These are phyloP conservation scores for Cisticola juncidis DNA, from an alignment of 2,113 vertebrate genomes.

Conservation along the genomic window DNA sequence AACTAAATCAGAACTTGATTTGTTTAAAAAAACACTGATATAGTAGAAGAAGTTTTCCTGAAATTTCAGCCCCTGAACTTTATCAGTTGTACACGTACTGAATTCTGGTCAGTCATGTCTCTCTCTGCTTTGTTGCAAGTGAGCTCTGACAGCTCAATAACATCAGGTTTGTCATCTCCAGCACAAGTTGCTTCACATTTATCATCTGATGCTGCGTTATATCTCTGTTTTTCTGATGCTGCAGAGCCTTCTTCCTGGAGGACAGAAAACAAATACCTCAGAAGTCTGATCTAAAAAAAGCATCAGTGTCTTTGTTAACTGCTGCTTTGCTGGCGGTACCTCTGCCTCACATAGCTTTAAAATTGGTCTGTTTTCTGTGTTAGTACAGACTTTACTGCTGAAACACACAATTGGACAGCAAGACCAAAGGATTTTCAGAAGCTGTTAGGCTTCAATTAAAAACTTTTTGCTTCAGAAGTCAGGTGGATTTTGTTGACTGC, in stretches of 20 bases:
- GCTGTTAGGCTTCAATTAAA: neutral
- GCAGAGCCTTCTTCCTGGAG: conserved; percentile 53
- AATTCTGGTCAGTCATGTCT: neutral
- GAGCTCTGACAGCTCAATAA: neutral
- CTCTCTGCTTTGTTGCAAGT: neutral
- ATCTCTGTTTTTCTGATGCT: conserved; percentile 3
- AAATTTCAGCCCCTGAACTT: neutral
- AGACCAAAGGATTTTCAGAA: neutral
- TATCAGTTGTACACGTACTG: neutral
- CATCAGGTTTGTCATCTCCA: neutral
- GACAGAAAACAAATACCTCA: neutral
- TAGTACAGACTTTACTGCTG: neutral
- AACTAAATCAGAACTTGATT: neutral
- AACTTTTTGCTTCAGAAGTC: neutral
- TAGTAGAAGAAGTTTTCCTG: neutral
- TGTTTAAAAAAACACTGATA: neutral
- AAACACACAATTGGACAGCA: neutral
- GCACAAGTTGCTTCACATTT: neutral
- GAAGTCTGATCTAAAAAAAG: neutral
- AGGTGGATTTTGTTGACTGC: neutral
- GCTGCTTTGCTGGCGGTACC: neutral
- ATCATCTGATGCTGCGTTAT: neutral
- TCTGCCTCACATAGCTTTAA: neutral
- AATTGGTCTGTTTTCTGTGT: neutral
- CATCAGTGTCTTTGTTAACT: neutral